Conservation (phyloP, 2,797 vertebrate genomes). For the Pangasius larnaudii region DNA sequence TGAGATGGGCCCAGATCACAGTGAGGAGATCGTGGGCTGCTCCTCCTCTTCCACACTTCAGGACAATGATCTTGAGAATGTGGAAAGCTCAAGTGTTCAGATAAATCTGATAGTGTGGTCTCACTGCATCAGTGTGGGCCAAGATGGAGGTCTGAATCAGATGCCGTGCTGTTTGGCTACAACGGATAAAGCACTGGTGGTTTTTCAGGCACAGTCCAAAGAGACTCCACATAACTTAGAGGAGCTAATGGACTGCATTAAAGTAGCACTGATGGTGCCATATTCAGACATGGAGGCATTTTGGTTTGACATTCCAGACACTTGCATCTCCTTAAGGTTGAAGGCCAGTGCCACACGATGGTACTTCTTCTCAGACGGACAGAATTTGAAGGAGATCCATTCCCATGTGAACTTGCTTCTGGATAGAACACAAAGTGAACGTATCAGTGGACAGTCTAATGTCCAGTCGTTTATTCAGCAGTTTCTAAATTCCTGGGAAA, state of each 20-base stretch:
- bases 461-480: slow-evolving; percentile 82
- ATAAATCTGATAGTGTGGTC: slow-evolving; percentile 84
- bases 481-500: slow-evolving; percentile 85
- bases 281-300: slow-evolving; percentile 79
- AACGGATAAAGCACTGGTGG: slow-evolving; percentile 75
- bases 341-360: slow-evolving; percentile 71
- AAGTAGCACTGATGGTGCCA: slow-evolving; percentile 76
- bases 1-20: slow-evolving; percentile 90
- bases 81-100: slow-evolving; percentile 63
- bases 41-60: slow-evolving; percentile 64
- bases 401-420: slow-evolving; percentile 70
- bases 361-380: slow-evolving; percentile 81
- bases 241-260: slow-evolving; percentile 77
- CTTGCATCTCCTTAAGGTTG: slow-evolving; percentile 82
- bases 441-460: slow-evolving; percentile 26
- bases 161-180: slow-evolving; percentile 86
- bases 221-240: slow-evolving; percentile 71
- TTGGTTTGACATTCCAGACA: slow-evolving; percentile 80
- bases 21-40: slow-evolving; percentile 72
- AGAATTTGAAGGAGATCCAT: slow-evolving; percentile 79
- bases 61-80: slow-evolving; percentile 39
- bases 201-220: slow-evolving; percentile 78
- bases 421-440: slow-evolving; percentile 51
- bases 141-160: slow-evolving; percentile 75
- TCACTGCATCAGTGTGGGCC: slow-evolving; percentile 81